Evolutionary conservation across 2,113 vertebrate genomes (phyloP).

Genomic region (Sebastes fasciatus): DNA sequence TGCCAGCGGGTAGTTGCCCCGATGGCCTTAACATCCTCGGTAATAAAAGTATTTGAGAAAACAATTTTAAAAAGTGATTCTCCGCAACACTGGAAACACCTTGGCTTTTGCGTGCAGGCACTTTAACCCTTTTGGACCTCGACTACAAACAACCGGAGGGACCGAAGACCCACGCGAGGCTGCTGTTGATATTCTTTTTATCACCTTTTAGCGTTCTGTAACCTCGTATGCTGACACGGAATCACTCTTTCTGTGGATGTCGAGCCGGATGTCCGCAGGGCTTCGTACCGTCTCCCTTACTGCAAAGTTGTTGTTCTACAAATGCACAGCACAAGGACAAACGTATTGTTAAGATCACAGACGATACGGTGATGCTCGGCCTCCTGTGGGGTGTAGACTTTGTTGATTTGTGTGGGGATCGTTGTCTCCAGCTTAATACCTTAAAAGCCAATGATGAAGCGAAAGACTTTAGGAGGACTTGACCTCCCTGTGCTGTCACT

Average conservation of each 20-base stretch:
- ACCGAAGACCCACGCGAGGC: neutral
- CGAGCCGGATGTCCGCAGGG: neutral
- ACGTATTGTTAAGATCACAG: neutral
- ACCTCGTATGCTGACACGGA: neutral
- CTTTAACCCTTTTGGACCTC: conserved; percentile 29
- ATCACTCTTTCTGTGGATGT: neutral
- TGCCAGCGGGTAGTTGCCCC: neutral
- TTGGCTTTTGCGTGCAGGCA: neutral
- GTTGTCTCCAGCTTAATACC: conserved; percentile 6
- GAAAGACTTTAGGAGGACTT: conserved; percentile 13
- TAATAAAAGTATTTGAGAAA: conserved; percentile 58
- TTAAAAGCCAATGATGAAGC: conserved; percentile 17
- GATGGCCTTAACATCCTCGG: conserved; percentile 32
- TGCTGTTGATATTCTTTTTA: neutral
- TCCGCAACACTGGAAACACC: conserved; percentile 28
- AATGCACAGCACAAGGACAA: conserved; percentile 3
- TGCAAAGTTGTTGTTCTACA: neutral
- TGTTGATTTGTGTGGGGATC: conserved; percentile 24
- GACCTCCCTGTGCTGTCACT: conserved; percentile 15
- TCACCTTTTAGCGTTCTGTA: conserved; percentile 5
- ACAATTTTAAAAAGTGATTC: conserved; percentile 51
- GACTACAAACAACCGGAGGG: conserved; percentile 15
- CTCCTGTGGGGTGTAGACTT: neutral
- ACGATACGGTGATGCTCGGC: conserved; percentile 10
- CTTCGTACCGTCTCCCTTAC: neutral